Base-by-base conservation (phyloP, 2,797 vertebrate species). In the Sebastes kiyomatsui region DNA sequence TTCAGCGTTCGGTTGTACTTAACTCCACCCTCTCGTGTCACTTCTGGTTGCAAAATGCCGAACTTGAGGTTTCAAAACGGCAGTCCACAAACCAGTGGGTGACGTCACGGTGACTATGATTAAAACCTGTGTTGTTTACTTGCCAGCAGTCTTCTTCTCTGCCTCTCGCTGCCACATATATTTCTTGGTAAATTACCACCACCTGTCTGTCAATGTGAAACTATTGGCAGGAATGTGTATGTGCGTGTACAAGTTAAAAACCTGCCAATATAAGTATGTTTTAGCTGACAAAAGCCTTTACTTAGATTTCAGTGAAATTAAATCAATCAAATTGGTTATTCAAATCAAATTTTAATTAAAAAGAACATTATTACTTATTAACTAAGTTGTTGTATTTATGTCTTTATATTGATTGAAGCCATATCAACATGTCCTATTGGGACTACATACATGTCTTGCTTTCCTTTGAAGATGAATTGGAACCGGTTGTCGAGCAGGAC, bases 401-500 rank as follows among this genome's bases (percentile, higher is more conserved):
- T 35, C 4, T 60, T 69, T 5, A 25, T 27, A 7, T 16, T 60
- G 7, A 55, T 4, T 28, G 1, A 35, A 23, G 28, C n/a, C 13
- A n/a, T 9, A 18, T 73, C 6, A 38, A 5, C 1, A 1, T 13
- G 22, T 67, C 4, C 9, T 30, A 2, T 27, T 38, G 38, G 3
- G 42, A 5, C 10, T 4, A 5, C 2, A 9, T 28, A 3, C 13
- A 18, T 72, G 2, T 61, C 1, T 69, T 46, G 5, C 4, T 58
- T 79, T 72, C 4, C 12, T 64, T 59, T 73, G 20, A 42, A 93
- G 92, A 78, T 46, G 20, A 76, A 32, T n/a, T 92, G 64, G 66
- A 79, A 59, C 74, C 71, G 0, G 59, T 77, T 14, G 8, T 5
- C 13, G 68, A 80, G 60, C 30, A 6, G 0, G 6, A 38, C 4